A percentile compares a stretch with the other conserved stretches of the same genome.
phyloP scores from a whole-genome alignment of 2,113 vertebrate species.

The Melierax canorus region DNA sequence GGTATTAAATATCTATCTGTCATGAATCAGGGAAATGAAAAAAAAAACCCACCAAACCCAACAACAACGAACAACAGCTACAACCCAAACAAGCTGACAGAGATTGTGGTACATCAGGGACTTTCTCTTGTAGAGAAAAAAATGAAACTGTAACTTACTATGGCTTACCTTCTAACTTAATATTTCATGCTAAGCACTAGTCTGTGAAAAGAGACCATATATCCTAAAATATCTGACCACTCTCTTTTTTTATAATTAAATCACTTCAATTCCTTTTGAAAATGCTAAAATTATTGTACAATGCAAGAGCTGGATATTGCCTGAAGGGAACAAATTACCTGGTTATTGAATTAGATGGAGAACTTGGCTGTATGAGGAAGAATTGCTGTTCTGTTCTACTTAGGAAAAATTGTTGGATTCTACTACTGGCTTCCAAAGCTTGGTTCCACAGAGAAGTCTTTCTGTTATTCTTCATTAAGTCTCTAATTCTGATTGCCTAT shows the following conservation, averaged over 20 bases:
- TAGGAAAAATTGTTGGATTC: background rate
- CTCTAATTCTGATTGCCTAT: background rate
- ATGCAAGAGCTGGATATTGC: background rate
- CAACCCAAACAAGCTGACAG: background rate
- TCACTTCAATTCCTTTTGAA: background rate
- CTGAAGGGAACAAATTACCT: background rate
- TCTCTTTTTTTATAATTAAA: background rate
- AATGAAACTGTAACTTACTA: background rate
- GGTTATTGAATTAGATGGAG: background rate
- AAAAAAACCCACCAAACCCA: background rate
- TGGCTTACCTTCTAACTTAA: background rate
- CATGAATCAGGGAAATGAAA: background rate
- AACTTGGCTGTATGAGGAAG: background rate
- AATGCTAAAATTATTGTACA: background rate
- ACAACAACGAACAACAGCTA: too few species aligned
- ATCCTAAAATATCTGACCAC: background rate
- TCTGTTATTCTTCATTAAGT: background rate
- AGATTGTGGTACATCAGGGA: background rate
- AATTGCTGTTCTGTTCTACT: background rate
- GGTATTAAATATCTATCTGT: background rate
- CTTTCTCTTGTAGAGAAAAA: background rate
- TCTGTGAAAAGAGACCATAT: background rate
- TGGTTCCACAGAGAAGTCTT: background rate
- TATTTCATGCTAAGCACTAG: background rate
- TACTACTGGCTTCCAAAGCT: background rate